Percentiles rank a stretch among this genome's conserved stretches.
phyloP scores from a whole-genome alignment of 2,797 vertebrate genomes.

The Anniella stebbinsi region DNA sequence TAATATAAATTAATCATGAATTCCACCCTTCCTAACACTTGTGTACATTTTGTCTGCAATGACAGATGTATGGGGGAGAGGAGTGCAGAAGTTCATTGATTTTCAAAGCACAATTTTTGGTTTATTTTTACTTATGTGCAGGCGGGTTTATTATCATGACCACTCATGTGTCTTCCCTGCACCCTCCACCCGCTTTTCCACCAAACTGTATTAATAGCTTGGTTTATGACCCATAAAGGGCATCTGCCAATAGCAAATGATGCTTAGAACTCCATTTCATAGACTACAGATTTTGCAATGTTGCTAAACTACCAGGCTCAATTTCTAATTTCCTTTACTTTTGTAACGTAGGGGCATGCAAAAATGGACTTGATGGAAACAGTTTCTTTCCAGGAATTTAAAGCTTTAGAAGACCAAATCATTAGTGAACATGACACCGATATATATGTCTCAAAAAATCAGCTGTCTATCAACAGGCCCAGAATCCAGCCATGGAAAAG shows the following conservation, averaged over 20 bases:
- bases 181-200: no score
- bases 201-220: not conserved
- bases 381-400: constrained; percentile 45
- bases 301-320: not conserved
- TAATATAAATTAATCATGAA: constrained; percentile 12
- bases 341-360: not conserved
- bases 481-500: not conserved
- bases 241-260: constrained; percentile 25
- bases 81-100: not conserved
- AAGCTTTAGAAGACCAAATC: not conserved
- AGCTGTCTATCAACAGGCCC: constrained; percentile 4
- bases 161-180: not conserved
- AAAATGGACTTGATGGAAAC: constrained; percentile 36
- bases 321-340: constrained; percentile 44
- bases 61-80: not conserved
- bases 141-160: not conserved
- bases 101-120: not conserved
- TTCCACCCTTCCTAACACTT: constrained; percentile 9
- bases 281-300: not conserved
- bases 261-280: constrained; percentile 1
- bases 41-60: not conserved
- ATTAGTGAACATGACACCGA: constrained; percentile 25
- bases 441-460: not conserved
- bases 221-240: constrained; percentile 14
- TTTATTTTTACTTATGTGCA: not conserved